Evolutionary conservation across 2,888 invertebrate species (phyloP).

Genomic region (Argynnis bischoffii): DNA sequence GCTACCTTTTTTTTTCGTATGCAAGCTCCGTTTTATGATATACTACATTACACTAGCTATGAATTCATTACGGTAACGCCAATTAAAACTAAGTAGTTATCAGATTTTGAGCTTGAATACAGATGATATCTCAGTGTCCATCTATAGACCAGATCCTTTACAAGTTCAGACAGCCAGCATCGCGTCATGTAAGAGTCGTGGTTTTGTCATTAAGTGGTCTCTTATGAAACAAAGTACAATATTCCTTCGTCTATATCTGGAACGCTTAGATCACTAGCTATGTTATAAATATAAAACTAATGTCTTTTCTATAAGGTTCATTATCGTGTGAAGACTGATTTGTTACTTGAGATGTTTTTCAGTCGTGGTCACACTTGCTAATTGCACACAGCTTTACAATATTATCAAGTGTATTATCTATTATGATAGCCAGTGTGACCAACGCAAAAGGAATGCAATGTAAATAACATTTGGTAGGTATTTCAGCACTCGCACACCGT

Average conservation of each 20-base stretch:
- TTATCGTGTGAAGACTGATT: conserved; percentile 76
- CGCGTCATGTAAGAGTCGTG: not conserved
- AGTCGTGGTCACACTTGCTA: conserved; percentile 37
- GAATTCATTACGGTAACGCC: conserved; percentile 6
- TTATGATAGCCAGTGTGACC: conserved; percentile 55
- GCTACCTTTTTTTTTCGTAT: conserved; percentile 29
- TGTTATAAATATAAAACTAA: conserved; percentile 51
- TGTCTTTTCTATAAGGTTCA: conserved; percentile 69
- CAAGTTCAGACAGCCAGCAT: not conserved
- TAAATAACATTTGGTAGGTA: conserved; percentile 78
- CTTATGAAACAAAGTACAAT: not conserved
- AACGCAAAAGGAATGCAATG: conserved; percentile 68
- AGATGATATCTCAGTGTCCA: conserved; percentile 34
- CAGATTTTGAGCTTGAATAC: conserved; percentile 38
- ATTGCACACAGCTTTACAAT: conserved; percentile 2
- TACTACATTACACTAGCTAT: conserved; percentile 1
- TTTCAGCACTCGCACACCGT: conserved; percentile 63
- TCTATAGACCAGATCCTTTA: conserved; percentile 27
- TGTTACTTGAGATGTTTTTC: conserved; percentile 57
- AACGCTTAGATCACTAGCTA: conserved; percentile 41
- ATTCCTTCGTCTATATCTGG: conserved; percentile 34
- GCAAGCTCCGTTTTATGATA: conserved; percentile 31
- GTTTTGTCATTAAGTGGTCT: conserved; percentile 4
- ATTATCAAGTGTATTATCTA: not conserved
- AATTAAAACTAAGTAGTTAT: conserved; percentile 6